Percentiles rank a stretch among this genome's conserved stretches.
These are phyloP conservation scores for Saguinus oedipus DNA, from an alignment of 2,797 vertebrate species.

Conservation along the genomic window DNA sequence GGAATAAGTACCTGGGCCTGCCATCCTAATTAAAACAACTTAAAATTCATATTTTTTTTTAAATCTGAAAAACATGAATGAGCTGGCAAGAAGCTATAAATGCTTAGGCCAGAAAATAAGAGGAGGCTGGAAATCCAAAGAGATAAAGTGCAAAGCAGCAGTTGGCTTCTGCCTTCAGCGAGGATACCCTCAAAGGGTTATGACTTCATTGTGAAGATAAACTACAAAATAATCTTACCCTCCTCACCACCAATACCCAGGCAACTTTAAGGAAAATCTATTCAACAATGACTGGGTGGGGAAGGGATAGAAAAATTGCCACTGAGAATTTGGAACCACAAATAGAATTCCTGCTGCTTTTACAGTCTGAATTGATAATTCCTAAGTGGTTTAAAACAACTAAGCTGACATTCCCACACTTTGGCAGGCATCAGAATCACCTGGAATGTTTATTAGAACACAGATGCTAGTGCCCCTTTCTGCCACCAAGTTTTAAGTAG, in stretches of 20 bases:
- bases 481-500: neutral
- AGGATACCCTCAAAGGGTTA: neutral
- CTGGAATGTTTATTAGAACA: neutral
- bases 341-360: neutral
- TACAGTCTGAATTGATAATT: neutral
- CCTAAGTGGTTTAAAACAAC: neutral
- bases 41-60: neutral
- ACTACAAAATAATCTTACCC: neutral
- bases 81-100: constrained; percentile 13
- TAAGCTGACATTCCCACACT: neutral
- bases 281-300: neutral
- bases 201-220: neutral
- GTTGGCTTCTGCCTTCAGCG: neutral
- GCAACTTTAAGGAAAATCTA: neutral
- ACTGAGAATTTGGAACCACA: constrained; percentile 15
- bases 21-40: constrained; percentile 1
- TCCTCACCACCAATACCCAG: neutral
- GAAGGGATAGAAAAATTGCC: neutral
- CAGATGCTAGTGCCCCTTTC: neutral
- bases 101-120: constrained; percentile 10
- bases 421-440: neutral
- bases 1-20: neutral
- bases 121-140: neutral
- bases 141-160: neutral
- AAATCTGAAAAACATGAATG: neutral